Conservation (phyloP, 2,888 invertebrate genomes). For the Conomelus anceps region DNA sequence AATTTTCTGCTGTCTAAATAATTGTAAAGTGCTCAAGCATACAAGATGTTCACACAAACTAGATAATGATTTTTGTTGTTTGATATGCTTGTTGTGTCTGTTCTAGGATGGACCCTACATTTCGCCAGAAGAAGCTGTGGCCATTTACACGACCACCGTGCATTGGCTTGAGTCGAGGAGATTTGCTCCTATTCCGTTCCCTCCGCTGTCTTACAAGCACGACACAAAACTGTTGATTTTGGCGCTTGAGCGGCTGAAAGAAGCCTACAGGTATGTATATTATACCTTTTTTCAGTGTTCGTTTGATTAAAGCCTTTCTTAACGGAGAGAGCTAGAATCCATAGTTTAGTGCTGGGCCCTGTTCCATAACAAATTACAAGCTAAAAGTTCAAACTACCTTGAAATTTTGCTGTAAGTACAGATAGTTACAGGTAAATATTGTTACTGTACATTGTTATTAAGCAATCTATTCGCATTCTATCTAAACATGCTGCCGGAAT, state of each 20-base stretch:
- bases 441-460: too few species aligned
- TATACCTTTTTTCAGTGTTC: conserved; percentile 10
- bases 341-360: too few species aligned
- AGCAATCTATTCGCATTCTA: too few species aligned
- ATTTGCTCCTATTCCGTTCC: conserved; percentile 99
- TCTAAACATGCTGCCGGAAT: too few species aligned
- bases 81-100: not conserved
- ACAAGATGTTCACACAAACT: too few species aligned
- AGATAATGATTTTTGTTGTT: not conserved
- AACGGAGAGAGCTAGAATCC: too few species aligned
- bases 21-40: too few species aligned
- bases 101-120: conserved; percentile 93
- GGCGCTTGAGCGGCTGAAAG: conserved; percentile 91
- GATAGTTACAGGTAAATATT: too few species aligned
- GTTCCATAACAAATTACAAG: not conserved
- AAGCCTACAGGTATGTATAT: conserved; percentile 68
- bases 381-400: too few species aligned
- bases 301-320: not conserved
- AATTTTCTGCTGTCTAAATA: too few species aligned
- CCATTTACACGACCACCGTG: conserved; percentile 98
- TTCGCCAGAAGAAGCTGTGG: conserved; percentile 98
- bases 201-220: conserved; percentile 98
- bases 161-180: conserved; percentile 98
- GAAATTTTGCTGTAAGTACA: too few species aligned
- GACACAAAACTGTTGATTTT: conserved; percentile 97